Evolutionary conservation across 2,113 vertebrate species (phyloP).

Genomic region (Amblyopsis rosae): DNA sequence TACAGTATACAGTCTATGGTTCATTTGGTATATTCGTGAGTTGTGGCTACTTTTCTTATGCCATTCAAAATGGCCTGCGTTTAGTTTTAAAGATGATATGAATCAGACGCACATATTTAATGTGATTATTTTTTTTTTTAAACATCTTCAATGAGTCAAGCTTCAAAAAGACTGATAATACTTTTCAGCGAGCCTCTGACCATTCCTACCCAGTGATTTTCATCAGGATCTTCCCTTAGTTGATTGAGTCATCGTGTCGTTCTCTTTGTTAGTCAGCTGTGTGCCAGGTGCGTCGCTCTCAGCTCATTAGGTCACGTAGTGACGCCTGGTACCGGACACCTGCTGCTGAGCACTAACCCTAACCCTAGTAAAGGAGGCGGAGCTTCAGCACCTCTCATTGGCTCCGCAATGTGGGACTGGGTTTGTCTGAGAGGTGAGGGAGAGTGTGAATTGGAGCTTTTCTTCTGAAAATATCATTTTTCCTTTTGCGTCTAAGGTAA

Average conservation of each 20-base stretch:
- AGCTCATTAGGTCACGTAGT: conserved; percentile 44
- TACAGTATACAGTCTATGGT: too few relatives aligned
- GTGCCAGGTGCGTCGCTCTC: conserved; percentile 55
- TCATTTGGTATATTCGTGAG: not conserved
- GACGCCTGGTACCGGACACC: conserved; percentile 57
- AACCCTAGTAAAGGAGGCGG: conserved; percentile 14
- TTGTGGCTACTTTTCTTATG: not conserved
- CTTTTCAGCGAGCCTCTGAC: conserved; percentile 60
- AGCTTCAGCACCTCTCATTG: not conserved
- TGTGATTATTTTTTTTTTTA: not conserved
- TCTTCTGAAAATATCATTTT: too few relatives aligned
- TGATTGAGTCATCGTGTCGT: conserved; percentile 63
- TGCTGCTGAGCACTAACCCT: conserved; percentile 32
- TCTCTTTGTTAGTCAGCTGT: conserved; percentile 63
- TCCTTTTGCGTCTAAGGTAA: too few relatives aligned
- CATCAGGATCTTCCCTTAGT: conserved; percentile 63
- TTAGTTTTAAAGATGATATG: conserved; percentile 36
- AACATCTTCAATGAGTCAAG: conserved; percentile 36
- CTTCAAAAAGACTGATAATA: conserved; percentile 46
- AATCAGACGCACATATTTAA: conserved; percentile 44
- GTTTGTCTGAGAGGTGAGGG: too few relatives aligned
- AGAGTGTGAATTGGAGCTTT: too few relatives aligned
- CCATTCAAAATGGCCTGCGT: not conserved
- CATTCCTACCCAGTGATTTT: conserved; percentile 54
- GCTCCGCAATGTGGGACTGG: too few relatives aligned